Conservation (phyloP, 2,797 vertebrate species). For the Bradypodion pumilum region DNA sequence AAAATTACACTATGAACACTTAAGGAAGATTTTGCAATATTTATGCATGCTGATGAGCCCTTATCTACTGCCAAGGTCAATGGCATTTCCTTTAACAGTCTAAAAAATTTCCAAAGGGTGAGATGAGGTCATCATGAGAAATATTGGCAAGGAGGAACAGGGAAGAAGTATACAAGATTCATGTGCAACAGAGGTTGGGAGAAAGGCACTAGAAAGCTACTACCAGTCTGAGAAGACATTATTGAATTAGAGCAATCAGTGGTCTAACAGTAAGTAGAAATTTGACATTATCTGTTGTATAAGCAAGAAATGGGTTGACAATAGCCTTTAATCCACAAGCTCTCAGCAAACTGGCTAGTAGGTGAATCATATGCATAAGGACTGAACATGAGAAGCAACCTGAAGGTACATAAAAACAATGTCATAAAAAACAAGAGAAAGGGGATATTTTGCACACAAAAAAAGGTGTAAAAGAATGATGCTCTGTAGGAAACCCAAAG, state of each 20-base stretch:
- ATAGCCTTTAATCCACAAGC: too few species aligned
- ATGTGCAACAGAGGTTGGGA: not conserved
- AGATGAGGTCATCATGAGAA: conserved; percentile 6
- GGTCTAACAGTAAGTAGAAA: not conserved
- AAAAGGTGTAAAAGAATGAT: not conserved
- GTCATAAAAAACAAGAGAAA: not conserved
- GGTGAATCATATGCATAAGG: too few species aligned
- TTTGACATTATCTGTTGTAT: not conserved
- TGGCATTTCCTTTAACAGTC: conserved; percentile 4
- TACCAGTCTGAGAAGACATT: not conserved
- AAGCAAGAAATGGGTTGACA: too few species aligned
- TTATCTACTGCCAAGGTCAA: conserved; percentile 10
- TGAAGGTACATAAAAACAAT: not conserved
- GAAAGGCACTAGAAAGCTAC: not conserved
- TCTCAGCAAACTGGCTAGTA: too few species aligned
- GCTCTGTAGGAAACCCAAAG: not conserved
- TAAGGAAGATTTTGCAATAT: not conserved
- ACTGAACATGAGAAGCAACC: too few species aligned
- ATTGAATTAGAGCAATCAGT: not conserved
- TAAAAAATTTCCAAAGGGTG: conserved; percentile 3
- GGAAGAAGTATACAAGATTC: not conserved
- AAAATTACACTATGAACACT: not conserved
- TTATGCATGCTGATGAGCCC: not conserved
- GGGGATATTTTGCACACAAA: not conserved
- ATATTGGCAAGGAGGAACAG: not conserved